Evolutionary conservation across 2,113 vertebrate genomes (phyloP).

Genomic region (Macrotus californicus): DNA sequence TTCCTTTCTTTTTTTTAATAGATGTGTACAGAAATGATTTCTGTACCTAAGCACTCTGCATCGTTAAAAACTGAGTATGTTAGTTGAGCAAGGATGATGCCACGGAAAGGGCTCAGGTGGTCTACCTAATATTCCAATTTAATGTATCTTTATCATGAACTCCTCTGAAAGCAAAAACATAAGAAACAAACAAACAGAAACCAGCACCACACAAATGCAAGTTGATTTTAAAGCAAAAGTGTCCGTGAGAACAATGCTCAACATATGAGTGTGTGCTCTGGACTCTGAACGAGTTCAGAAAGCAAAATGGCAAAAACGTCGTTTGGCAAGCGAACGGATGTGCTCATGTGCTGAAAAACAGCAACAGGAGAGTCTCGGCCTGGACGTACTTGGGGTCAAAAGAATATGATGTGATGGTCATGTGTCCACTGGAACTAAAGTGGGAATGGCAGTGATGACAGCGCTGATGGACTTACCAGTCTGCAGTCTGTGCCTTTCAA

Average conservation of each 20-base stretch:
- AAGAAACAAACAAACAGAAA: slow-evolving; percentile 41
- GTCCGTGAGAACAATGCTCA: background rate
- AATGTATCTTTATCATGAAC: background rate
- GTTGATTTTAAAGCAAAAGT: background rate
- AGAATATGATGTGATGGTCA: background rate
- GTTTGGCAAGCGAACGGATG: slow-evolving; percentile 21
- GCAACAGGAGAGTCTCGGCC: background rate
- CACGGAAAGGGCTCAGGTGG: background rate
- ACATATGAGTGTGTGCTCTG: background rate
- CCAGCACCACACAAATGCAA: slow-evolving; percentile 40
- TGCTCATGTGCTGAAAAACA: background rate
- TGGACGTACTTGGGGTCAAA: slow-evolving; percentile 18
- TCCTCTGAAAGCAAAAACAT: slow-evolving; percentile 35
- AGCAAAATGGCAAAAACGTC: slow-evolving; percentile 6
- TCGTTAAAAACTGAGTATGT: background rate
- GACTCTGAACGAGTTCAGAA: slow-evolving; percentile 1
- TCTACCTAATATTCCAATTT: background rate
- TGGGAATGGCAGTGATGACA: background rate
- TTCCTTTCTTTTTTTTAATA: background rate
- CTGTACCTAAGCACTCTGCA: background rate
- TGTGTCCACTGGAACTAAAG: background rate
- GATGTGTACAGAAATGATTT: background rate
- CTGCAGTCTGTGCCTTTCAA: slow-evolving; percentile 65
- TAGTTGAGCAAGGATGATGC: background rate
- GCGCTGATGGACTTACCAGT: slow-evolving; percentile 54